Conservation (phyloP, 2,888 invertebrate species). For the Drosophila mimica region DNA sequence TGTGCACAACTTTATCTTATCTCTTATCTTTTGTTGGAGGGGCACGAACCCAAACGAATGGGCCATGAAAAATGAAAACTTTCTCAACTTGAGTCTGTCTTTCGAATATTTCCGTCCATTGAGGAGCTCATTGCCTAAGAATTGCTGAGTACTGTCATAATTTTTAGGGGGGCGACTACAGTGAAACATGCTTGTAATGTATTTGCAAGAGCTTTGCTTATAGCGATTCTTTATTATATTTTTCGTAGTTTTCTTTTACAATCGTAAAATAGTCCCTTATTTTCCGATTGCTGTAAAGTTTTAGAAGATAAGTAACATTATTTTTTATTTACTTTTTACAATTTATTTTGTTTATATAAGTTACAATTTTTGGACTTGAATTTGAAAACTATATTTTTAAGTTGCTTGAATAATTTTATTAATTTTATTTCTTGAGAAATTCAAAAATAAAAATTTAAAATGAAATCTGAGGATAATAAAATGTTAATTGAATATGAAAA, state of each 20-base stretch:
- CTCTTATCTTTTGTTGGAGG: conserved; percentile 48
- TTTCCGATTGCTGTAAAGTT: background rate
- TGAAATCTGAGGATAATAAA: background rate
- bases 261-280: no score
- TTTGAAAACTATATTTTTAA: background rate
- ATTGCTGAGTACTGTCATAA: conserved; percentile 44
- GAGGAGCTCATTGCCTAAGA: conserved; percentile 43
- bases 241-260: background rate
- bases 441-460: no score
- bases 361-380: background rate
- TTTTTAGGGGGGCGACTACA: conserved; percentile 6
- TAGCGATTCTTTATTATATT: background rate
- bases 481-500: background rate
- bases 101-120: conserved; percentile 39
- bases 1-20: conserved; percentile 60
- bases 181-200: conserved; percentile 5
- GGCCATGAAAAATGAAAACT: conserved; percentile 63
- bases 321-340: background rate
- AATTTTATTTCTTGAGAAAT: no score
- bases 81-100: conserved; percentile 54
- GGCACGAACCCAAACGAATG: conserved; percentile 40
- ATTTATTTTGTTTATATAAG: background rate
- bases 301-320: background rate
- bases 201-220: background rate
- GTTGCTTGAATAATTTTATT: background rate